Evolutionary conservation across 2,113 vertebrate species (phyloP).

Genomic region (Scatophagus argus): DNA sequence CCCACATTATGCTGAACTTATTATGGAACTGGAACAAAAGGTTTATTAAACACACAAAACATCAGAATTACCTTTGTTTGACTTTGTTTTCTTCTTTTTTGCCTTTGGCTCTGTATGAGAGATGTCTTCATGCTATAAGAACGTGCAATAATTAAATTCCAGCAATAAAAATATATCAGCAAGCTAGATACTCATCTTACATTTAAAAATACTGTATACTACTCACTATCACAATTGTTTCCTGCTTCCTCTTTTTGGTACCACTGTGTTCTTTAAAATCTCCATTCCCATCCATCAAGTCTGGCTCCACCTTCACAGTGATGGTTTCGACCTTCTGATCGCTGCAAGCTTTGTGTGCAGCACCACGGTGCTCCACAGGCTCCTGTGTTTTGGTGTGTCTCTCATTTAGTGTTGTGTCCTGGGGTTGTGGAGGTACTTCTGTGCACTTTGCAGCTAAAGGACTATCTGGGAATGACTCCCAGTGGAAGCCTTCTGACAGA

Average conservation of each 20-base stretch:
- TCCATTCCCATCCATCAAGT: not conserved
- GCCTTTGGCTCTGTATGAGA: conserved; percentile 1
- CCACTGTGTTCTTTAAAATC: not conserved
- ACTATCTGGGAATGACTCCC: conserved; percentile 84
- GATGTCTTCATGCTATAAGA: conserved; percentile 29
- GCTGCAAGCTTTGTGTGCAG: not conserved
- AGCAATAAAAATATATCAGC: not conserved
- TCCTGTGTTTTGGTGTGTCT: not conserved
- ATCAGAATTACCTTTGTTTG: conserved; percentile 57
- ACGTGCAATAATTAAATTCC: not conserved
- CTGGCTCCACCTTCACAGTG: conserved; percentile 37
- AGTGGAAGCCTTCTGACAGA: conserved; percentile 91
- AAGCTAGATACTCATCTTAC: not conserved
- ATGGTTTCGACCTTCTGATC: not conserved
- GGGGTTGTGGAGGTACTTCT: conserved; percentile 79
- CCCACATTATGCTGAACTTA: too few species aligned
- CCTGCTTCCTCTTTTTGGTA: conserved; percentile 34
- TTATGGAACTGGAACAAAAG: not conserved
- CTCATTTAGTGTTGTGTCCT: conserved; percentile 23
- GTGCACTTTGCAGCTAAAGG: conserved; percentile 53
- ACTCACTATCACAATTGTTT: conserved; percentile 11
- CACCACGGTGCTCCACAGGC: not conserved
- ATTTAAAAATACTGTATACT: not conserved
- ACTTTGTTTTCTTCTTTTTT: conserved; percentile 62
- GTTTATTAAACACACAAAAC: not conserved